Evolutionary conservation across 2,888 invertebrate species (phyloP), one percentile per base, ranked within the genome.

Genomic region (Tanypteryx hageni): DNA sequence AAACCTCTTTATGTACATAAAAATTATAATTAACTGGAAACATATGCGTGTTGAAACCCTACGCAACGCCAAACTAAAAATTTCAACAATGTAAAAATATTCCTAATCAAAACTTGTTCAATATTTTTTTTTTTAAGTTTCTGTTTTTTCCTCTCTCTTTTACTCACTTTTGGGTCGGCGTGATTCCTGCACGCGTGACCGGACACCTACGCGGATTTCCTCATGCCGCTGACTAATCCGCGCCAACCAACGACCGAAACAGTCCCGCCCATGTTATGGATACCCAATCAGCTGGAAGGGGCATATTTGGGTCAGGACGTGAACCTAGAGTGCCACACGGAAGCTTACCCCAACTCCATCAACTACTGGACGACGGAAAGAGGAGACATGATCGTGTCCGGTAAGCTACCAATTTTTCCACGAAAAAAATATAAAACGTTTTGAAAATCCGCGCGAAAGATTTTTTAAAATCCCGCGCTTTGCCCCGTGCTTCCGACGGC

Each of bases 181-280:
- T 44, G 44, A 44, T 44, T 44, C 44, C 44, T 5, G 44, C 44
- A 44, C 44, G 44, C 44, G 44, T 44, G 44, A 44, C 44, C 44
- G 1, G 44, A 44, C 44, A 44, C 1, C 44, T 1, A 64, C 64
- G n/a, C 64, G 7, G n/a, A 18, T 64, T 5, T 18, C 64, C 13
- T 11, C n/a, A 5, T 11, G 5, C n/a, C n/a, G n/a, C 8, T 5
- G 64, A 18, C 64, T 64, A 64, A 5, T 64, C 13, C 64, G 10
- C 11, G 64, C 64, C 16, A 64, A 64, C 16, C 14, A 18, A 64
- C 16, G 18, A 7, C 16, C 64, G 18, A 14, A 16, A 16, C 95
- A 98, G 98, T 99, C 96, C 98, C 98, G 64, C 98, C 98, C 93
- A 98, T 98, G 98, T 96, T 99, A 94, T 98, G 98, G 94, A 98